Conservation (phyloP, 2,797 vertebrate species). For the Cottoperca gobio region DNA sequence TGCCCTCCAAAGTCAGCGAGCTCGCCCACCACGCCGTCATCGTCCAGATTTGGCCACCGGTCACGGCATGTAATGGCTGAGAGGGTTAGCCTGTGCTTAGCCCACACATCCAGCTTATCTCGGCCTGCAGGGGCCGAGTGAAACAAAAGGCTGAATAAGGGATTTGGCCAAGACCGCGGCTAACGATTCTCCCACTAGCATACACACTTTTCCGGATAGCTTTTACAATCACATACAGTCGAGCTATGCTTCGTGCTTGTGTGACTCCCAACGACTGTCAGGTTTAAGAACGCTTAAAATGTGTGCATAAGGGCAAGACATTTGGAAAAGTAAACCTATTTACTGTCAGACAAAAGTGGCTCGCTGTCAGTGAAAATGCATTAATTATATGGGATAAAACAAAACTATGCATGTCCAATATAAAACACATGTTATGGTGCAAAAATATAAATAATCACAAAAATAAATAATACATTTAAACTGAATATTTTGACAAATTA, state of each 20-base stretch:
- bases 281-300: background rate
- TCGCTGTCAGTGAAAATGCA: background rate
- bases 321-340: background rate
- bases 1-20: conserved; percentile 10
- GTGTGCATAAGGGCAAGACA: background rate
- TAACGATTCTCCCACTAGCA: conserved; percentile 43
- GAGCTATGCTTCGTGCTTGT: conserved; percentile 11
- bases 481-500: background rate
- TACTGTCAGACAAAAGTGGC: background rate
- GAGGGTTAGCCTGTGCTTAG: conserved; percentile 58
- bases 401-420: background rate
- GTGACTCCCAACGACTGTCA: conserved; percentile 7
- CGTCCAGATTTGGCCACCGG: conserved; percentile 60
- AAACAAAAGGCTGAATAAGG: conserved; percentile 71
- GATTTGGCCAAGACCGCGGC: conserved; percentile 52
- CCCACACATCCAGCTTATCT: conserved; percentile 72
- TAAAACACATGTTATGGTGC: background rate
- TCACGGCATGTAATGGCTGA: conserved; percentile 54
- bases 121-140: conserved; percentile 57
- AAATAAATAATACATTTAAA: background rate
- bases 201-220: conserved; percentile 20
- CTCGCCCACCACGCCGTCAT: conserved; percentile 36
- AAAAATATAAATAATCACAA: background rate
- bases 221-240: conserved; percentile 22
- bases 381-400: background rate